Evolutionary conservation across 2,113 vertebrate species (phyloP).

Genomic region (Polypterus bichir): DNA sequence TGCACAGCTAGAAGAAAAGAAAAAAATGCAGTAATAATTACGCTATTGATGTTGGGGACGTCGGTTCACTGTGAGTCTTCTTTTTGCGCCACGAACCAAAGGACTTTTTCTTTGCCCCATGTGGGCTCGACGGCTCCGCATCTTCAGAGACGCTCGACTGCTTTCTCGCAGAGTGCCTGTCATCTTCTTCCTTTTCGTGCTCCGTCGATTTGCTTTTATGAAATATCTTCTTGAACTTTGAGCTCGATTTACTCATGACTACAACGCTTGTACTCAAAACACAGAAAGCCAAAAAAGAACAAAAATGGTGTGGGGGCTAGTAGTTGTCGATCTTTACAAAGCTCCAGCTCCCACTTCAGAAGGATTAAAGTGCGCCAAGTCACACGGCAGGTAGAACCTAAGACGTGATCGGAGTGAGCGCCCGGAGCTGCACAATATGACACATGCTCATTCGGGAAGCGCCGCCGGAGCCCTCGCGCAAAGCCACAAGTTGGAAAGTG

Average conservation of each 20-base stretch:
- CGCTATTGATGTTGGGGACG: not conserved
- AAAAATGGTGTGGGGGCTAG: not conserved
- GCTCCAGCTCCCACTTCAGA: too few species aligned
- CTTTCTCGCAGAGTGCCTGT: not conserved
- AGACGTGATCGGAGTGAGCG: too few species aligned
- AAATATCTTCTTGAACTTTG: not conserved
- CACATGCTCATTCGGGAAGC: too few species aligned
- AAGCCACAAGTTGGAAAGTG: too few species aligned
- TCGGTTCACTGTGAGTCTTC: not conserved
- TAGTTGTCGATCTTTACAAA: too few species aligned
- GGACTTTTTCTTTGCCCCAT: not conserved
- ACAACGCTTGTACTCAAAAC: not conserved
- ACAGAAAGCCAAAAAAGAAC: not conserved
- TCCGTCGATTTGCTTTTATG: not conserved
- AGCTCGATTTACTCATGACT: not conserved
- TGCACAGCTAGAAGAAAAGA: too few species aligned
- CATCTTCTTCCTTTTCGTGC: not conserved
- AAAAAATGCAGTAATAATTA: too few species aligned
- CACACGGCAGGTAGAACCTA: too few species aligned
- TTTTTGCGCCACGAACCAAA: conserved; percentile 3
- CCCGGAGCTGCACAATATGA: too few species aligned
- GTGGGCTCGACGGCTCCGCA: not conserved
- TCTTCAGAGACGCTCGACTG: not conserved
- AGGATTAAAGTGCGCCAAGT: too few species aligned
- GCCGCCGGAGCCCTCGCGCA: too few species aligned